Base-by-base conservation (phyloP, 2,888 invertebrate species). In the Cheiracanthium punctorium region DNA sequence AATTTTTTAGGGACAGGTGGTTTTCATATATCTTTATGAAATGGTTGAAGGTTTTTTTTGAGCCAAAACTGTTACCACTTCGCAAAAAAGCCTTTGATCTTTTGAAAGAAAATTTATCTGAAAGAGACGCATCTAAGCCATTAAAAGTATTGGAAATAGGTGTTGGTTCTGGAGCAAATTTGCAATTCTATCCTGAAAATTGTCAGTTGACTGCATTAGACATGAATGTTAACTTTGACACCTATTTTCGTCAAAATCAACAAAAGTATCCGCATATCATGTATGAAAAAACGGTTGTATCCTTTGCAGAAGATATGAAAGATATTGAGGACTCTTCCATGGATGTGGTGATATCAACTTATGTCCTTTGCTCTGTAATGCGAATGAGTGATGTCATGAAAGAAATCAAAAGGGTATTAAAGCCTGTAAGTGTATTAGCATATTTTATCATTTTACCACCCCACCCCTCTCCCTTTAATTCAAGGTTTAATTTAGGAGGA, bases 291-390 rank as follows among this genome's bases (percentile, higher is more conserved):
- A 89, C 89, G 5, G 69, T 90, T 10, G 72, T 87, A 28, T 80
- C 88, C 24, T 75, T 87, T 17, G 90, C 89, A 5, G 90, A 90
- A 58, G 67, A 89, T 41, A 89, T 91, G 88, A 75, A 88, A 14
- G 89, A 88, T 17, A 82, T 91, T n/a, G 88, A 89, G 10, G 89
- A 90, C 64, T 70, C 73, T 29, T 89, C 89, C 5, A 90, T 91
- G n/a, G 91, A 91, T 82, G 90, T 90, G n/a, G 91, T 91, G 0
- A 90, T 91, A 12, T 89, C 90, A 33, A 90, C 90, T 10, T 82
- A 89, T 37, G 90, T 91, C 0, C 82, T 91, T 1, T 91, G 91
- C 80, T 89, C 89, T 48, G 91, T 91, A 7, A 79, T 77, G 7
- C 89, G 90, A 75, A 81, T 90, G 1, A 69, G 85, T 48, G 85